Evolutionary conservation across 2,113 vertebrate genomes (phyloP).

Genomic region (Notechis scutatus): DNA sequence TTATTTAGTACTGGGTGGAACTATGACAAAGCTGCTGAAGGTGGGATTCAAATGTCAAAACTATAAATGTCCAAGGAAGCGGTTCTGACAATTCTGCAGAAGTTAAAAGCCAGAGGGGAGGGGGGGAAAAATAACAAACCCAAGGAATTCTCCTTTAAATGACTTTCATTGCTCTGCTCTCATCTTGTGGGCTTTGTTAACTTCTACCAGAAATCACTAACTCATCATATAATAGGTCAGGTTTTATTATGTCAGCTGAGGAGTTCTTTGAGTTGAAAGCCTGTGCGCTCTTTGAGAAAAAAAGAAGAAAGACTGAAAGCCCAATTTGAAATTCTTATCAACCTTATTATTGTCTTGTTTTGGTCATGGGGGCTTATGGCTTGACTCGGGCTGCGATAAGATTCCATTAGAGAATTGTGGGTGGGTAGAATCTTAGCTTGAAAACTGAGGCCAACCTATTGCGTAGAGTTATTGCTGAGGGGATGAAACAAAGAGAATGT

Average conservation of each 20-base stretch:
- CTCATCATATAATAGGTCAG: slow-evolving; percentile 15
- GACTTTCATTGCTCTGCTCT: background rate
- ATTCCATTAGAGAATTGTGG: background rate
- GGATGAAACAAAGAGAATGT: background rate
- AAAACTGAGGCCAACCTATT: background rate
- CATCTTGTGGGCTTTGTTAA: background rate
- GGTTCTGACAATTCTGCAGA: background rate
- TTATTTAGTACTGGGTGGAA: background rate
- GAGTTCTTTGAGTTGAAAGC: background rate
- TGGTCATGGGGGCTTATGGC: background rate
- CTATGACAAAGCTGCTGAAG: background rate
- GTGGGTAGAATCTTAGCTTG: background rate
- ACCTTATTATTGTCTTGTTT: background rate
- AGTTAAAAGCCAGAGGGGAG: background rate
- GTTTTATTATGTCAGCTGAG: background rate
- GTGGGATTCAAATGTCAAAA: background rate
- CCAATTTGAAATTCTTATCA: background rate
- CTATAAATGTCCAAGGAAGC: slow-evolving; percentile 3
- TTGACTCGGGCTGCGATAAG: background rate
- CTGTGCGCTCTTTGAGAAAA: background rate
- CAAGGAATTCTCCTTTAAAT: background rate
- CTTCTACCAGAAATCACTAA: background rate
- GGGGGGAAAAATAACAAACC: background rate
- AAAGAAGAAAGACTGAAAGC: background rate
- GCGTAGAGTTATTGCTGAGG: background rate